Conservation (phyloP, 2,113 vertebrate species). For the Cyanoramphus novaezelandiae region DNA sequence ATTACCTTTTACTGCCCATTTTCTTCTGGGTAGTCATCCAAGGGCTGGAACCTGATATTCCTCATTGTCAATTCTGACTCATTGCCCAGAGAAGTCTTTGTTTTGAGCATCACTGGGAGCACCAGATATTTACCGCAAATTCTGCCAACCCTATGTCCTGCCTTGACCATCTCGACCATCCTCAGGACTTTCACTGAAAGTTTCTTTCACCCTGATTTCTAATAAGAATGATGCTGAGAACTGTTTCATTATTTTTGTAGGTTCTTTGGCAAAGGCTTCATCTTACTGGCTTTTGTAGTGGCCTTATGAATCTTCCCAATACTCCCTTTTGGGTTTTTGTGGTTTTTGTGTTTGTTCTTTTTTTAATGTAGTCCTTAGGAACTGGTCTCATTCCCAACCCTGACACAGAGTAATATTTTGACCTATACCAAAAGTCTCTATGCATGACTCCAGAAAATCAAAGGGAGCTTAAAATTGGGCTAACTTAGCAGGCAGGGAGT, state of each 20-base stretch:
- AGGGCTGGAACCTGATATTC: neutral
- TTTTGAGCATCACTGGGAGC: neutral
- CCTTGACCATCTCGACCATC: neutral
- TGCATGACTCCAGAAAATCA: neutral
- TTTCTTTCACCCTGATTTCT: neutral
- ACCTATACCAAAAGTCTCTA: neutral
- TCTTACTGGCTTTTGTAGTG: neutral
- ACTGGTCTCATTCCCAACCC: neutral
- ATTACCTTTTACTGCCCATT: neutral
- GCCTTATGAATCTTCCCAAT: neutral
- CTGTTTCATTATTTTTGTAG: neutral
- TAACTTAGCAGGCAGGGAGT: neutral
- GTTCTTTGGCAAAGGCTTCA: neutral
- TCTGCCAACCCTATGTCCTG: neutral
- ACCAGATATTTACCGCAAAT: neutral
- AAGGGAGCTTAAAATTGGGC: neutral
- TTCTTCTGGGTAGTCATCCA: neutral
- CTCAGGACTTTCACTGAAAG: neutral
- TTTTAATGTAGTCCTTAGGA: neutral
- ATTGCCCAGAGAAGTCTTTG: neutral
- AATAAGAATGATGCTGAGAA: neutral
- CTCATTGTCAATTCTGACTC: neutral
- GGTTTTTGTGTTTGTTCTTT: neutral
- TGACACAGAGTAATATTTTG: neutral
- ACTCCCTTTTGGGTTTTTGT: neutral